These are phyloP conservation scores for Altica lythri DNA, from an alignment of 2,888 invertebrate species.

Conservation along the genomic window DNA sequence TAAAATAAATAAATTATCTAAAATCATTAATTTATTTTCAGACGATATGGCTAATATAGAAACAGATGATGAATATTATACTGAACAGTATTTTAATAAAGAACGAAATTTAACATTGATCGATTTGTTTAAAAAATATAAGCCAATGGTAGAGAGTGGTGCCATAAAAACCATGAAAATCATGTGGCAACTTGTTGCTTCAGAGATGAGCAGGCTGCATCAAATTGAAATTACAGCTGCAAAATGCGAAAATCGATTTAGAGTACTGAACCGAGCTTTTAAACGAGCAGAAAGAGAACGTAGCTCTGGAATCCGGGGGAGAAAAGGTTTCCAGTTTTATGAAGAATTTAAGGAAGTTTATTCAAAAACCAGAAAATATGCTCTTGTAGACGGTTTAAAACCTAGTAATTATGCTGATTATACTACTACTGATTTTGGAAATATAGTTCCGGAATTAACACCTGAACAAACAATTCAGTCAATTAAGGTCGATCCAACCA, in stretches of 20 bases:
- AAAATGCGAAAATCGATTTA: conserved; percentile 26
- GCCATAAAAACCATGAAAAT: conserved; percentile 22
- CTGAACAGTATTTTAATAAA: conserved; percentile 12
- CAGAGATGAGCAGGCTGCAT: neutral
- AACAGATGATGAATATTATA: neutral
- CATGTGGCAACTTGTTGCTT: conserved; percentile 23
- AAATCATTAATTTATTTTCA: too few relatives aligned
- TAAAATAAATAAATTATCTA: too few relatives aligned
- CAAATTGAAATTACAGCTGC: conserved; percentile 6
- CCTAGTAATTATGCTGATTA: neutral
- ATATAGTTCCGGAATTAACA: neutral
- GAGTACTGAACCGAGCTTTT: conserved; percentile 21
- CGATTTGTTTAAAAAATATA: conserved; percentile 18
- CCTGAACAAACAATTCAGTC: too few relatives aligned
- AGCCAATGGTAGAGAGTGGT: conserved; percentile 6
- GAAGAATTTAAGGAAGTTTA: neutral
- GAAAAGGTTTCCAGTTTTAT: conserved; percentile 5
- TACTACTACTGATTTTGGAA: neutral
- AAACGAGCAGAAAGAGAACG: conserved; percentile 12
- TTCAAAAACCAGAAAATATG: conserved; percentile 2
- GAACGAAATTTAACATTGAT: conserved; percentile 18
- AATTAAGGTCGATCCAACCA: too few relatives aligned
- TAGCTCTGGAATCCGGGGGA: neutral
- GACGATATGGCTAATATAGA: too few relatives aligned
- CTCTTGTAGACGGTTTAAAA: neutral